A percentile compares a stretch with the other conserved stretches of the same genome.
These are phyloP conservation scores for Limnephilus rhombicus DNA, from an alignment of 2,888 invertebrate genomes.

Conservation along the genomic window DNA sequence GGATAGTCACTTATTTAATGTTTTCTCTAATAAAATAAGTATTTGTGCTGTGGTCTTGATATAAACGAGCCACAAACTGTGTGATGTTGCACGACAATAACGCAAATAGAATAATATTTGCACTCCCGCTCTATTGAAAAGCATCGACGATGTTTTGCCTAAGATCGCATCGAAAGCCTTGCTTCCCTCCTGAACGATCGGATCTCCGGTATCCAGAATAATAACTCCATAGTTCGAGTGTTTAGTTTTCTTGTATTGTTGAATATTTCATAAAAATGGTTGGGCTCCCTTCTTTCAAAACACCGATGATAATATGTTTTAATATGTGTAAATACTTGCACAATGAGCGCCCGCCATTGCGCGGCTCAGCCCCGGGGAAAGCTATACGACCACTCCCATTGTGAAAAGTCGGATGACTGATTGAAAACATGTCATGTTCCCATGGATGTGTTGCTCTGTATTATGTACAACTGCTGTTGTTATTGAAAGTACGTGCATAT, in stretches of 20 bases:
- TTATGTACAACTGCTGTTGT: not conserved
- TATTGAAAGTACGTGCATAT: not conserved
- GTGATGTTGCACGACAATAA: not conserved
- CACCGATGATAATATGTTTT: not conserved
- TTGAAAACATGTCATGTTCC: conserved; percentile 10
- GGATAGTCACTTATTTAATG: too few relatives aligned
- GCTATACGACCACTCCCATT: conserved; percentile 9
- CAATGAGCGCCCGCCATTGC: not conserved
- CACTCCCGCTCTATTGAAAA: not conserved
- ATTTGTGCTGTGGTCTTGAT: not conserved
- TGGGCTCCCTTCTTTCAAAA: too few relatives aligned
- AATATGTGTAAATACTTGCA: not conserved
- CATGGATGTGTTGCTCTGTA: not conserved
- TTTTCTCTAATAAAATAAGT: not conserved
- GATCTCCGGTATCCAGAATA: not conserved
- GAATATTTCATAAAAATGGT: not conserved
- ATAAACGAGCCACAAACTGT: not conserved
- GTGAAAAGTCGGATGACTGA: conserved; percentile 24
- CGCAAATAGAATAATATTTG: not conserved
- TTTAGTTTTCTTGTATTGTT: not conserved
- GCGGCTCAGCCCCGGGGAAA: not conserved
- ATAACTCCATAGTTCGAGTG: not conserved
- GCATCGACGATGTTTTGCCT: not conserved
- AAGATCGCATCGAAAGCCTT: not conserved
- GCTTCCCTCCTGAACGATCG: not conserved